These are phyloP conservation scores for Hyles euphorbiae DNA, from an alignment of 1,140 invertebrate species.

Conservation along the genomic window DNA sequence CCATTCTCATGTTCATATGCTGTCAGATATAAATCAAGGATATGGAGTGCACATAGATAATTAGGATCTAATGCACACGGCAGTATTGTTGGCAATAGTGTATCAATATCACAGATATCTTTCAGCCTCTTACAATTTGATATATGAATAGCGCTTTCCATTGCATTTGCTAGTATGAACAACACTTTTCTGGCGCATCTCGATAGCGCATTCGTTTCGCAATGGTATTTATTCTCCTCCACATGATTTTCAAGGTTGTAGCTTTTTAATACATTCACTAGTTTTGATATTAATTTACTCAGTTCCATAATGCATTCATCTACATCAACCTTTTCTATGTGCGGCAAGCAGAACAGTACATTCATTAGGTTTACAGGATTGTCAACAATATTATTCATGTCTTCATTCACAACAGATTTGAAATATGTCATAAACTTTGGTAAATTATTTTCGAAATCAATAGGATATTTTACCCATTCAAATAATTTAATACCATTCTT, in stretches of 20 bases:
- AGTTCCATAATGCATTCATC: slow-evolving; percentile 44
- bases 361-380: slow-evolving; percentile 71
- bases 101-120: slow-evolving; percentile 59
- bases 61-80: slow-evolving; percentile 62
- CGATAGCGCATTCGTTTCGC: slow-evolving; percentile 44
- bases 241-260: slow-evolving; percentile 46
- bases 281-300: slow-evolving; percentile 40
- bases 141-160: slow-evolving; percentile 78
- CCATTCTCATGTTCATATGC: slow-evolving; percentile 66
- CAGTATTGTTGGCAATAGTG: slow-evolving; percentile 45
- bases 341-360: slow-evolving; percentile 78
- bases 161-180: slow-evolving; percentile 71
- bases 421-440: slow-evolving; percentile 54
- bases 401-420: slow-evolving; percentile 40
- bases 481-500: slow-evolving; percentile 77
- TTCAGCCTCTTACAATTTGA: slow-evolving; percentile 68
- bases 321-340: slow-evolving; percentile 73
- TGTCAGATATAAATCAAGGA: slow-evolving; percentile 74
- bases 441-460: slow-evolving; percentile 76
- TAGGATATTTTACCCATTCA: slow-evolving; percentile 80
- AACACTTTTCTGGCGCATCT: slow-evolving; percentile 56
- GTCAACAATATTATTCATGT: slow-evolving; percentile 54
- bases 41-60: slow-evolving; percentile 61
- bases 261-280: slow-evolving; percentile 44
- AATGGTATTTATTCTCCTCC: slow-evolving; percentile 47